Base-by-base conservation (phyloP, 2,888 invertebrate species). In the Bibio marci region DNA sequence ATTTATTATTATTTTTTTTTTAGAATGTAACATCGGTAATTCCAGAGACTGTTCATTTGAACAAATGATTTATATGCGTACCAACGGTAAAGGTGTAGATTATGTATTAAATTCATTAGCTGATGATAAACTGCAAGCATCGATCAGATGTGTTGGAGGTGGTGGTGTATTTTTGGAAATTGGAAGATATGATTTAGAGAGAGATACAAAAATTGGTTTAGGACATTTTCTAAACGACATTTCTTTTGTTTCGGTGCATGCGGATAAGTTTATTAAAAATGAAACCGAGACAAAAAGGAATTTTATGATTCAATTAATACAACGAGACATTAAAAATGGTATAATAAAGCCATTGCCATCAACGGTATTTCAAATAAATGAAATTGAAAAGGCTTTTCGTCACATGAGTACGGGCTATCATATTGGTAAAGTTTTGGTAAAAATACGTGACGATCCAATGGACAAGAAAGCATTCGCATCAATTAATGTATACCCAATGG, bases 91-190 rank as follows among this genome's bases (percentile, higher is more conserved):
- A 48, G 92, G 94, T 30, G 94, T 97, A 0, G 86, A 97, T 53
- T 63, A 92, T 39, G 82, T 95, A 12, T 63, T 88, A 8, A 97
- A 97, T 58, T 92, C 91, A 0, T 62, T 97, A 32, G 76, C 92
- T 1, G 92, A 88, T 51, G 92, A 95, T 34, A 92, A 94, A 58
- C 67, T 94, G 1, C 69, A 73, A 51, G 81, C 76, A 1, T 76
- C 76, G 0, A 56, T 75, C 0, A 62, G 73, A 3, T 77, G 77
- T 46, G 55, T 78, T 8, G 71, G 66, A 1, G 47, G 47, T 3
- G 63, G 66, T 1, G 77, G 87, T 10, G 65, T 75, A 41, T 88
- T 88, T 58, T 56, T 87, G 36, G 87, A 88, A 63, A 87, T 90
- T 43, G 87, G 87, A 35, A 88, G 87, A 59, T 80, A 76, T 51